These are phyloP conservation scores for Caracal caracal DNA, from an alignment of 2,113 vertebrate species.

Conservation along the genomic window DNA sequence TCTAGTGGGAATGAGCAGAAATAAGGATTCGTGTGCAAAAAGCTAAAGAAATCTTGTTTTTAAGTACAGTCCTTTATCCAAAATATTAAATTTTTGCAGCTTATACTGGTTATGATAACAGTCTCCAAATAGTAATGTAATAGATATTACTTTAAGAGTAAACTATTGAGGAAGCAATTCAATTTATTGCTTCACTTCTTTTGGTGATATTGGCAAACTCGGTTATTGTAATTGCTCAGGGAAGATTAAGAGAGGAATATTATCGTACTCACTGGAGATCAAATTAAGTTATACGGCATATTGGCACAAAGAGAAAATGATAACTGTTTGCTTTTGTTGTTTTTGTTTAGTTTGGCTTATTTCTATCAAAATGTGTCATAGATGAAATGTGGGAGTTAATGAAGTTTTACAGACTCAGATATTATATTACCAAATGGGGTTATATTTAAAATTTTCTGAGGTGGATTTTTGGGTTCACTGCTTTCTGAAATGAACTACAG, in stretches of 20 bases:
- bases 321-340: background rate
- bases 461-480: constrained; percentile 12
- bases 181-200: constrained; percentile 77
- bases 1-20: background rate
- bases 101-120: constrained; percentile 54
- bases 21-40: background rate
- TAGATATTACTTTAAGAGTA: constrained; percentile 50
- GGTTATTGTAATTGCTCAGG: constrained; percentile 45
- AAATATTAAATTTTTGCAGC: background rate
- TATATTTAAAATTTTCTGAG: background rate
- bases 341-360: background rate
- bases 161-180: constrained; percentile 57
- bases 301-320: background rate
- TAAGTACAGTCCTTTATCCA: constrained; percentile 1
- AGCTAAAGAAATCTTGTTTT: constrained; percentile 15
- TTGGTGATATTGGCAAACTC: constrained; percentile 37
- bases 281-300: constrained; percentile 47
- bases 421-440: background rate
- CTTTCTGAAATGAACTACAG: constrained; percentile 58
- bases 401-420: background rate
- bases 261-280: constrained; percentile 27
- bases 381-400: background rate
- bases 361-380: background rate
- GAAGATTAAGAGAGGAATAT: constrained; percentile 63
- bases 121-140: constrained; percentile 26